Conservation (phyloP, 1,140 invertebrate species). For the Epicauta chinensis region DNA sequence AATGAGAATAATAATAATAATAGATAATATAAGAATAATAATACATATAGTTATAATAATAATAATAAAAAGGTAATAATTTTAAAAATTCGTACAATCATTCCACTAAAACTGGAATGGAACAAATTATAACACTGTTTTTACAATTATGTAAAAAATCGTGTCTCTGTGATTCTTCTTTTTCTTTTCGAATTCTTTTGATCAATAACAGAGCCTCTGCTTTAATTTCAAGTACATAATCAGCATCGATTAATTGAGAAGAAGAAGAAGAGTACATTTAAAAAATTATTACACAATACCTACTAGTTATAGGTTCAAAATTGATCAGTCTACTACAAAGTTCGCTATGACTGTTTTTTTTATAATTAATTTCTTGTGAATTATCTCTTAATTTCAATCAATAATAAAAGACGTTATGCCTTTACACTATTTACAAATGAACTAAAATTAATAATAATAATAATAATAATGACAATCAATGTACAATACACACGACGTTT, state of each 20-base stretch:
- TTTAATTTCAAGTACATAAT: no score
- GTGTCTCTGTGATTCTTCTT: neutral
- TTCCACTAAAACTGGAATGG: slow-evolving; percentile 46
- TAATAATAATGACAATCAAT: slow-evolving; percentile 19
- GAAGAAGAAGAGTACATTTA: slow-evolving; percentile 37
- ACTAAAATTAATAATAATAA: neutral
- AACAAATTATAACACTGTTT: slow-evolving; percentile 22
- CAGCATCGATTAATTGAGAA: slow-evolving; percentile 7
- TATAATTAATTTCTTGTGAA: neutral
- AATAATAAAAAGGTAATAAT: no score
- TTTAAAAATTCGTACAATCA: slow-evolving; percentile 28
- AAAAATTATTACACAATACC: slow-evolving; percentile 38
- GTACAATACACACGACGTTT: slow-evolving; percentile 28
- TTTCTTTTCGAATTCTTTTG: neutral
- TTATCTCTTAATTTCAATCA: no score
- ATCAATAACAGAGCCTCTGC: no score
- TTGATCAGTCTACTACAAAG: slow-evolving; percentile 43
- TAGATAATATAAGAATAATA: slow-evolving; percentile 20
- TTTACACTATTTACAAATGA: slow-evolving; percentile 45
- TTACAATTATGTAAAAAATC: neutral
- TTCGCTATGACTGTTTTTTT: slow-evolving; percentile 30
- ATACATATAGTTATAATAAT: slow-evolving; percentile 15
- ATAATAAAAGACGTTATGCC: slow-evolving; percentile 34
- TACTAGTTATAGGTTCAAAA: slow-evolving; percentile 32
- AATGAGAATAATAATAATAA: neutral